Base-by-base conservation (phyloP, 2,888 invertebrate genomes). In the Hypomecis punctinalis region DNA sequence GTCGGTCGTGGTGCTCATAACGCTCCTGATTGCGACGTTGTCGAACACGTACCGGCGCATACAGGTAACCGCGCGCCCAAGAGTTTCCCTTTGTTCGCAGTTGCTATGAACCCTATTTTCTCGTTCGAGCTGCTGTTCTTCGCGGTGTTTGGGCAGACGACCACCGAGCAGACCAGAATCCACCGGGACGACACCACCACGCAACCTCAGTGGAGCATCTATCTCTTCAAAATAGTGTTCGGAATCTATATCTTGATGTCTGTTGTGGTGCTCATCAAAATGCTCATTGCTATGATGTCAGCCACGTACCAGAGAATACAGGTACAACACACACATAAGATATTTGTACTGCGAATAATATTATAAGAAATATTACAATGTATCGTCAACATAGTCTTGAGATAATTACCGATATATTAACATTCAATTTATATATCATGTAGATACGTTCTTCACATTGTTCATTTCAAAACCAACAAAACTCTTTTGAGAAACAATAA, bases 281-380 rank as follows among this genome's bases (percentile, higher is more conserved):
- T 99, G 76, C 97, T 99, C 88, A 99, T 99, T 95, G 99, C 99
- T 94, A 99, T 99, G 99, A 99, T 99, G 99, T 99, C 99, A 86
- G 99, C 99, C 95, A 99, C 99, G 68, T 99, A 99, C 92, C 99
- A 99, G 91, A 95, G 98, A 87, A 99, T 99, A 86, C 98, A 99
- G 95, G 98, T 96, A 94, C 40, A 55, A 13, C 45, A 23, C 55
- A 33, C 11, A 43, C 51, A 64, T 67, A 55, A 45, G 5, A 1
- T 45, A 2, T 23, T 23, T 23, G 1, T 23, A 23, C 23, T 23
- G 3, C 23, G 23, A 23, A 3, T 23, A 23, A 23, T 23, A 23
- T 23, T 23, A 23, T 23, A 23, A 23, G 23, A 2, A 23, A 23
- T 23, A 23, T 23, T 23, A 23, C 3, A 23, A 23, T 23, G 1